These are phyloP conservation scores for Falcunculus frontatus DNA, from an alignment of 2,113 vertebrate genomes.

Conservation along the genomic window DNA sequence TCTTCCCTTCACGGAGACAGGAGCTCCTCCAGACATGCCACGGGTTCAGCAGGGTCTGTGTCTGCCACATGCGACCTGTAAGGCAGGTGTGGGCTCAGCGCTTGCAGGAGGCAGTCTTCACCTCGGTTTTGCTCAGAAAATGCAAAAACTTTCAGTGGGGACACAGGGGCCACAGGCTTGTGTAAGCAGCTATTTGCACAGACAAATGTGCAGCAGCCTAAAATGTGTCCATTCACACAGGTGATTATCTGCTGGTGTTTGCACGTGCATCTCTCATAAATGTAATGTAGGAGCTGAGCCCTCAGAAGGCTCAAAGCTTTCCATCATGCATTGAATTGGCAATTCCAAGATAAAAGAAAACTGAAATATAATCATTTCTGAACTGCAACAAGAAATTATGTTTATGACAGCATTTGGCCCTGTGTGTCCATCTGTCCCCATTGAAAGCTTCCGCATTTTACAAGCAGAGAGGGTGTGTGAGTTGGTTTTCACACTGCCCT, in stretches of 20 bases:
- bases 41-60: background rate
- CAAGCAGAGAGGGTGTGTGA: background rate
- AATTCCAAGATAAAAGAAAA: conserved; percentile 37
- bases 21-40: background rate
- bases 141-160: background rate
- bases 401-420: background rate
- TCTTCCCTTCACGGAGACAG: background rate
- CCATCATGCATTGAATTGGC: background rate
- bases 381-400: background rate
- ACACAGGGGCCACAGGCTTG: background rate
- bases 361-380: background rate
- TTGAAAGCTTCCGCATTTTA: background rate
- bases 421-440: background rate
- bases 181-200: background rate
- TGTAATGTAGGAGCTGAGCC: background rate
- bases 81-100: accelerated
- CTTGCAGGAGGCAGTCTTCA: background rate
- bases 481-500: background rate
- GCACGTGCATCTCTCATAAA: background rate
- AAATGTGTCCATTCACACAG: background rate
- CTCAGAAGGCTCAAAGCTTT: conserved; percentile 26
- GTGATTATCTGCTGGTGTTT: background rate
- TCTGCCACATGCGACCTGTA: accelerated
- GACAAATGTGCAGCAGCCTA: background rate
- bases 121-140: background rate